phyloP scores from a whole-genome alignment of 2,888 invertebrate species.

The Ceriagrion tenellum region DNA sequence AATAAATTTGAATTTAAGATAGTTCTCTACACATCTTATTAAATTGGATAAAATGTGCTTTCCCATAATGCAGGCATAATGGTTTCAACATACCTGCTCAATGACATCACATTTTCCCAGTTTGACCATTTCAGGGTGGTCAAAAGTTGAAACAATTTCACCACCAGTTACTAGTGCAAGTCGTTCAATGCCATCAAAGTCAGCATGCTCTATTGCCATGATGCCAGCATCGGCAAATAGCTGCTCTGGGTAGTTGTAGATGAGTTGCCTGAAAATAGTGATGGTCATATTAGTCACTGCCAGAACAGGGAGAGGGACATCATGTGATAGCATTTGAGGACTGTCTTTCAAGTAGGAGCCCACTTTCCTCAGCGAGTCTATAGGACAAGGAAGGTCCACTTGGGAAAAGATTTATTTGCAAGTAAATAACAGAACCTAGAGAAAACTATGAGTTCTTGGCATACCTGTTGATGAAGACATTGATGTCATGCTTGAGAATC shows the following conservation, averaged over 20 bases:
- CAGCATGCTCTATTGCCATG: slow-evolving; percentile 99
- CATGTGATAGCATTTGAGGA: too few relatives aligned
- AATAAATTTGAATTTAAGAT: neutral
- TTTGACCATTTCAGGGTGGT: slow-evolving; percentile 93
- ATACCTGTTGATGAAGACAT: slow-evolving; percentile 97
- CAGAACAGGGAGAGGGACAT: too few relatives aligned
- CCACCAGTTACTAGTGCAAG: slow-evolving; percentile 98
- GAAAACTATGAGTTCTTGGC: slow-evolving; percentile 50
- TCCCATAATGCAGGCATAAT: slow-evolving; percentile 22
- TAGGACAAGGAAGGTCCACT: too few relatives aligned
- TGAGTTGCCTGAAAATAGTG: slow-evolving; percentile 87
- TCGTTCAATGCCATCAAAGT: slow-evolving; percentile 99
- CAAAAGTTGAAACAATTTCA: slow-evolving; percentile 99
- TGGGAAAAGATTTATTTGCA: too few relatives aligned
- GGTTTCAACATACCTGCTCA: slow-evolving; percentile 85
- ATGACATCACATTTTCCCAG: slow-evolving; percentile 96
- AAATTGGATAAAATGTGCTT: neutral
- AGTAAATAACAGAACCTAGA: neutral
- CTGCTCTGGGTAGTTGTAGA: slow-evolving; percentile 99
- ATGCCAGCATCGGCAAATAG: slow-evolving; percentile 98
- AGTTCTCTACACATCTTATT: neutral
- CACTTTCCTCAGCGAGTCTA: too few relatives aligned
- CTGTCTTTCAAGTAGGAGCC: too few relatives aligned
- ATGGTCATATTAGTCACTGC: neutral
- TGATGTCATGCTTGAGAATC: slow-evolving; percentile 95